A percentile compares a stretch with the other conserved stretches of the same genome.
These are phyloP conservation scores for Harlomillsia oculata DNA, from an alignment of 1,140 invertebrate genomes.

Conservation along the genomic window DNA sequence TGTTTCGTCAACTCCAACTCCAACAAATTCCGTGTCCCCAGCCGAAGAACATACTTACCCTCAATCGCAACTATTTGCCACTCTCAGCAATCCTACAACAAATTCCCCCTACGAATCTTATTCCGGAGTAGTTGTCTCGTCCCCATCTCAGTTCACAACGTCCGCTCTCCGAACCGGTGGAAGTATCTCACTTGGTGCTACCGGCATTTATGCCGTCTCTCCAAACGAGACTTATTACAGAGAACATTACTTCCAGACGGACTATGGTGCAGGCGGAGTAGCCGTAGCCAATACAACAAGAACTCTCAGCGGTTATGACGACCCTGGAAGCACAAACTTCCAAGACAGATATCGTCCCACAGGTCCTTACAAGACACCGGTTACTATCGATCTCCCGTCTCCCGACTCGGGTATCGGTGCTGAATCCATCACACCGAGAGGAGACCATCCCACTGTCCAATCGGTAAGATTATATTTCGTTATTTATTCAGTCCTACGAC, in stretches of 20 bases:
- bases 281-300: slow-evolving; percentile 10
- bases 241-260: slow-evolving; percentile 40
- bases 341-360: slow-evolving; percentile 49
- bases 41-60: slow-evolving; percentile 23
- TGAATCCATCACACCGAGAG: slow-evolving; percentile 76
- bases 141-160: slow-evolving; percentile 20
- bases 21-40: slow-evolving; percentile 16
- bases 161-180: slow-evolving; percentile 7
- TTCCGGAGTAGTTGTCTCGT: slow-evolving; percentile 19
- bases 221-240: slow-evolving; percentile 24
- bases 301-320: slow-evolving; percentile 24
- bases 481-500: not conserved
- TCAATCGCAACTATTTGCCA: slow-evolving; percentile 27
- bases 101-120: slow-evolving; percentile 5
- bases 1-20: not conserved
- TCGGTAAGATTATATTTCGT: slow-evolving; percentile 54
- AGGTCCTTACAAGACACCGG: slow-evolving; percentile 44
- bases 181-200: slow-evolving; percentile 1
- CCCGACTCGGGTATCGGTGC: slow-evolving; percentile 85
- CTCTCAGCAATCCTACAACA: slow-evolving; percentile 12
- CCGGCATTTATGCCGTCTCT: slow-evolving; percentile 20
- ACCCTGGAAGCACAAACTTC: slow-evolving; percentile 43
- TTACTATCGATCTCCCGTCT: slow-evolving; percentile 75
- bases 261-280: slow-evolving; percentile 28
- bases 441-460: slow-evolving; percentile 75